Base-by-base conservation (phyloP, 2,888 invertebrate genomes). In the Papilio gigon region DNA sequence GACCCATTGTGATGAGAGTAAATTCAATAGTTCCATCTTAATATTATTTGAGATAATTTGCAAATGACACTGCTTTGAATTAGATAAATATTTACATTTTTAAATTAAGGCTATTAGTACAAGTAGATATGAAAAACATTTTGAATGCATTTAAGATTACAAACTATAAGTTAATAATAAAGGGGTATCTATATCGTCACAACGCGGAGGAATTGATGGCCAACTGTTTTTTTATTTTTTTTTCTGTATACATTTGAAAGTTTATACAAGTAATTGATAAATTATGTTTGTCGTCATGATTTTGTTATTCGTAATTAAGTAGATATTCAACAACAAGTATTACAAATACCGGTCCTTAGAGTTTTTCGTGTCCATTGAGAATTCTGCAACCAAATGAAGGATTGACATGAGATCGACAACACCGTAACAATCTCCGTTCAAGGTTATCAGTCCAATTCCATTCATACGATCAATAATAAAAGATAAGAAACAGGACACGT, bases 401-500 rank as follows among this genome's bases (percentile, higher is more conserved):
- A 64, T 59, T 64, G 58, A 59, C 33, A 33, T 27, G 40, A 47
- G n/a, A 62, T 64, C 53, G 59, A 68, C 58, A 68, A 69, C 50
- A 71, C 70, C 72, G 71, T 71, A 68, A 53, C 66, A 68, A 72
- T 64, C 70, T 68, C 37, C 37, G 71, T 63, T 56, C 64, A 70
- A 68, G 71, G 74, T 74, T 78, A 80, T 76, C 80, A 77, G 77
- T 82, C 77, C 76, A 76, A 79, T 77, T 80, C 80, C 79, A 84
- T 86, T 84, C 79, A 83, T 77, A 71, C 71, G 80, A 85, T 83
- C 83, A 80, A 80, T 80, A 78, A 73, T 72, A 71, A 73, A 60
- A 86, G 89, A 90, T 90, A 90, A 90, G 86, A 81, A 77, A 83
- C 81, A 84, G 86, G 86, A 84, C 85, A 84, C 80, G 82, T 86